A percentile compares a stretch with the other conserved stretches of the same genome.
These are phyloP conservation scores for Ceyx erithaca DNA, from an alignment of 2,797 vertebrate genomes.

Conservation along the genomic window DNA sequence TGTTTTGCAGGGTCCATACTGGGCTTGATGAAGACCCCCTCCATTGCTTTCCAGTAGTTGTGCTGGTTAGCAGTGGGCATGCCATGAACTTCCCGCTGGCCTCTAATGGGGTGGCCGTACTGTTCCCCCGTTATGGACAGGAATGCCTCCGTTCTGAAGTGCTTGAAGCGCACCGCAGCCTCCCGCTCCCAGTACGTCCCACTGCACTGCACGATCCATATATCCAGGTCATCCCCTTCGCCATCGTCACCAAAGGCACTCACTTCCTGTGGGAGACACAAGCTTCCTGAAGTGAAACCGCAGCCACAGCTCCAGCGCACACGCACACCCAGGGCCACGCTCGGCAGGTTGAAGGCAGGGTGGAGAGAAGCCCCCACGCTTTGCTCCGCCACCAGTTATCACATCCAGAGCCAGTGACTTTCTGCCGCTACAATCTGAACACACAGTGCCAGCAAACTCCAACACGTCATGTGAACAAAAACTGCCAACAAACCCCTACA, in stretches of 20 bases:
- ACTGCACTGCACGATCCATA: constrained; percentile 92
- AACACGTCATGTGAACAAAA: not conserved
- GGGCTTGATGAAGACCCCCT: constrained; percentile 95
- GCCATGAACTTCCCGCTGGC: constrained; percentile 93
- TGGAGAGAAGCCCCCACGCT: too few species aligned
- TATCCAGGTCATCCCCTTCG: constrained; percentile 94
- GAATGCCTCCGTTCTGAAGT: constrained; percentile 89
- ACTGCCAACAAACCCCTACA: not conserved
- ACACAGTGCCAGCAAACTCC: not conserved
- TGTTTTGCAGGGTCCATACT: constrained; percentile 81
- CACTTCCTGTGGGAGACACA: constrained; percentile 87
- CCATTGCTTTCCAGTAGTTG: constrained; percentile 95
- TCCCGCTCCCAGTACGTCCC: constrained; percentile 89
- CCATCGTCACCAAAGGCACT: constrained; percentile 96
- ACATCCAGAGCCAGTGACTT: not conserved
- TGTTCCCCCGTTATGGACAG: constrained; percentile 94
- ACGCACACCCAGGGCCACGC: not conserved
- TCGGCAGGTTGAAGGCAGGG: not conserved
- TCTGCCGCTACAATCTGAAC: not conserved
- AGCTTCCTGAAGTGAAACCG: constrained; percentile 17
- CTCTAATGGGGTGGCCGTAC: constrained; percentile 93
- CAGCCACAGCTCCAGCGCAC: not conserved
- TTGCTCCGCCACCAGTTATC: not conserved
- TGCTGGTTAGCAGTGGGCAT: constrained; percentile 85
- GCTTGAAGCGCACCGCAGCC: constrained; percentile 89